Evolutionary conservation across 2,797 vertebrate genomes (phyloP).

Genomic region (Spinus olivaceus): DNA sequence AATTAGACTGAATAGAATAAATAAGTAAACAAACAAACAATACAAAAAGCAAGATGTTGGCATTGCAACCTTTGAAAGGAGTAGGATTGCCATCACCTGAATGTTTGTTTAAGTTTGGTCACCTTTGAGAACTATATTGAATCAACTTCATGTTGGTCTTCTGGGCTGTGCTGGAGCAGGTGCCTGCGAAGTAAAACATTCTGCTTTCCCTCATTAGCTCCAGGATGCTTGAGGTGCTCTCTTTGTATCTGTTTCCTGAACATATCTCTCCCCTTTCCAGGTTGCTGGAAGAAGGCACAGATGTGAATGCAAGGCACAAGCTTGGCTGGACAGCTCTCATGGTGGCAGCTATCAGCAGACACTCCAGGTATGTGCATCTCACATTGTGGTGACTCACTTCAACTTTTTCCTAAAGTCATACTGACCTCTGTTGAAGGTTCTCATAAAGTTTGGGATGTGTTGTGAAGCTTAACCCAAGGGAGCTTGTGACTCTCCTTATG

Average conservation of each 20-base stretch:
- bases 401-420: rapidly evolving
- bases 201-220: background rate
- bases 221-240: background rate
- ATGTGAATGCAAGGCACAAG: constrained; percentile 86
- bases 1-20: background rate
- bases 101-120: background rate
- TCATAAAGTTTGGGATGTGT: background rate
- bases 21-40: background rate
- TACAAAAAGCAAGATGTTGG: background rate
- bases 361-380: constrained; percentile 79
- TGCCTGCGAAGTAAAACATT: background rate
- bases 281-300: constrained; percentile 81
- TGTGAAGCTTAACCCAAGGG: background rate
- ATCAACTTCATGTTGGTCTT: background rate
- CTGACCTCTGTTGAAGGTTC: background rate
- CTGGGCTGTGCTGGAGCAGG: background rate
- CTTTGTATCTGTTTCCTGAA: rapidly evolving
- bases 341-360: constrained; percentile 91
- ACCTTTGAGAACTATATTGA: background rate
- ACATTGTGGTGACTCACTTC: rapidly evolving
- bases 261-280: constrained; percentile 61
- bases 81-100: background rate
- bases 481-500: background rate
- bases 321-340: constrained; percentile 95
- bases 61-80: background rate